These are phyloP conservation scores for Xestia c-nigrum DNA, from an alignment of 2,888 invertebrate species.

Conservation along the genomic window DNA sequence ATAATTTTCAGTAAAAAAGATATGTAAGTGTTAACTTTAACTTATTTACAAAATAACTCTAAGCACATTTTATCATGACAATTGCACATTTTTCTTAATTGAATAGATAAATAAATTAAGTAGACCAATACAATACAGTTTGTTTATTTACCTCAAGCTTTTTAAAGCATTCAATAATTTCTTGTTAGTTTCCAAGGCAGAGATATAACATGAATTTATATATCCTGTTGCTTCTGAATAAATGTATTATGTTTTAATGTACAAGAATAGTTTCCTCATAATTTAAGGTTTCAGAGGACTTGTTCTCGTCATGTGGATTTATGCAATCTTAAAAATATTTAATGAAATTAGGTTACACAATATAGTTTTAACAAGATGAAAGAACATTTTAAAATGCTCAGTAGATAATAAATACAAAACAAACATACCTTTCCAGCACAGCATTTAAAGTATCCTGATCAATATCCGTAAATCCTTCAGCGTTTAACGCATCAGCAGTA, in stretches of 20 bases:
- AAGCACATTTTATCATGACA: neutral
- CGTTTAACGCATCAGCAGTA: slow-evolving; percentile 94
- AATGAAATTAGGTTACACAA: neutral
- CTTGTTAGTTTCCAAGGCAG: neutral
- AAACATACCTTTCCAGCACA: slow-evolving; percentile 91
- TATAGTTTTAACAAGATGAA: neutral
- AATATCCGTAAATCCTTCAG: slow-evolving; percentile 95
- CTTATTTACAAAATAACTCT: neutral
- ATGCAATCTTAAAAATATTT: neutral
- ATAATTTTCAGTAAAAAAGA: neutral
- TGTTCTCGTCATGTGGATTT: neutral
- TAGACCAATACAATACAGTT: neutral
- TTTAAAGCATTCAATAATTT: neutral
- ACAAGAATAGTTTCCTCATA: neutral
- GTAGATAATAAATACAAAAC: neutral
- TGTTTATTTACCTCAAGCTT: neutral
- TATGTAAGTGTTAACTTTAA: neutral
- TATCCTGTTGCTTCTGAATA: neutral
- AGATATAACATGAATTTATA: neutral
- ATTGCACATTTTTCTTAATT: neutral
- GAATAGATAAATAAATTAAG: neutral
- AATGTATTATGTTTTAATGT: neutral
- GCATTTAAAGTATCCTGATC: slow-evolving; percentile 94
- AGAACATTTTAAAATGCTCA: neutral
- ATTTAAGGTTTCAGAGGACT: neutral